Evolutionary conservation across 2,113 vertebrate genomes (phyloP), one percentile per base, ranked within the genome.

Genomic region (Urocolius indicus): DNA sequence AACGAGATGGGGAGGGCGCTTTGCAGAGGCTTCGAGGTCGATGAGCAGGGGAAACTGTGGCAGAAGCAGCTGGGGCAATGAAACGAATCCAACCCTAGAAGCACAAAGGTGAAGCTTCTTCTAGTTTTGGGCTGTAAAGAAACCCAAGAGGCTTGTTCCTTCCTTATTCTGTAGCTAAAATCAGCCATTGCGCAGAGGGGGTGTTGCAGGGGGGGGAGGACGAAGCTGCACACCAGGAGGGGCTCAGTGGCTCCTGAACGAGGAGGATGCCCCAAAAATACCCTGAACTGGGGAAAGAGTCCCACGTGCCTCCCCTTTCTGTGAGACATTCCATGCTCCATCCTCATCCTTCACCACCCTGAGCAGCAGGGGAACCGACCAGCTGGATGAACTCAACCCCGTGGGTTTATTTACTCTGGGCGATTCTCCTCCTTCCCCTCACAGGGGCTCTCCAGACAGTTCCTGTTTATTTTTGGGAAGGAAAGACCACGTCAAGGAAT

Each of bases 381-480:
- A 8, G 71, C 84, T 96, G 93, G 74, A 51, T 41, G 87, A 82
- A 8, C 87, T 91, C 90, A 72, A 2, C 52, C 30, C 0, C 5
- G 0, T 21, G 3, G 79, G 24, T 91, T 89, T 95, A 72, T 95
- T 95, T 93, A 68, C 92, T 81, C 73, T 87, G 83, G 68, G 61
- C 57, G n/a, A 16, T 67, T 74, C 94, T 62, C 67, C 86, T 89
- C 67, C 82, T 91, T 91, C 78, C 59, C 73, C 0, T 0, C 7
- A 0, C 10, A 38, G 86, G 93, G 91, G 65, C 86, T 91, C 94
- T 94, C 89, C 94, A 94, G 94, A 84, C 16, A 0, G 66, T 72
- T 94, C 91, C 89, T 94, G 93, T 91, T 97, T 95, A 92, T 92
- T 89, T 97, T 92, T 29, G 87, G 65, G 21, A 89, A 80, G 93